Conservation (phyloP, 92 coral and sea anemone species). For the Phenganax stokvisi region DNA sequence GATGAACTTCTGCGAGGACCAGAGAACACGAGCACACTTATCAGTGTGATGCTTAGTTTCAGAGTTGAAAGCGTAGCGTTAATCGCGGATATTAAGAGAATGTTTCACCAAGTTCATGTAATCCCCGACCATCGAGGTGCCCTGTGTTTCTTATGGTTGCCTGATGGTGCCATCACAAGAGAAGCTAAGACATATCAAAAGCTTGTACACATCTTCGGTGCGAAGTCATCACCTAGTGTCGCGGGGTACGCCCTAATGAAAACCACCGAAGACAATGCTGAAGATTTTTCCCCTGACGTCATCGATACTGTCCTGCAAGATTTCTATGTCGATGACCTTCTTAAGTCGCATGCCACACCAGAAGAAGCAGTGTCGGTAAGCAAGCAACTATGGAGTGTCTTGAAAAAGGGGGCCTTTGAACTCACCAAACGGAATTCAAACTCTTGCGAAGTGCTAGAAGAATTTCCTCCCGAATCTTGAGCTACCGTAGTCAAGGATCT, state of each 20-base stretch:
- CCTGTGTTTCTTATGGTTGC: conserved; percentile 23
- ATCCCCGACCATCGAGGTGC: not conserved
- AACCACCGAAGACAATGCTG: conserved; percentile 19
- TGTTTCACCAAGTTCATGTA: not conserved
- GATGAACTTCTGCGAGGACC: conserved; percentile 17
- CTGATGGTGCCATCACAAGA: too few species aligned
- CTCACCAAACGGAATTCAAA: conserved; percentile 64
- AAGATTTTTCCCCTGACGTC: not conserved
- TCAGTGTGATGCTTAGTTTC: conserved; percentile 23
- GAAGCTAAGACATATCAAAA: too few species aligned
- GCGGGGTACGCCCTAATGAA: not conserved
- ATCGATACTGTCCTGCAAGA: conserved; percentile 30
- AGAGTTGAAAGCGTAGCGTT: conserved; percentile 21
- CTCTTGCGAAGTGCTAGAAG: conserved; percentile 45
- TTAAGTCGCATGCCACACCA: conserved; percentile 12
- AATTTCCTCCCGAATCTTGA: conserved; percentile 50
- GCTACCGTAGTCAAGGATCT: conserved; percentile 44
- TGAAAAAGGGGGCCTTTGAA: conserved; percentile 57
- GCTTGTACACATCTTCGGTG: not conserved
- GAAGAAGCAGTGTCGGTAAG: not conserved
- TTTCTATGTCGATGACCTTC: conserved; percentile 40
- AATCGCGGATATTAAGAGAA: conserved; percentile 4
- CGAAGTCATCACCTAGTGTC: not conserved
- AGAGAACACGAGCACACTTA: conserved; percentile 34
- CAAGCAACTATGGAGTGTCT: conserved; percentile 24